Percentiles rank a stretch among this genome's conserved stretches.
phyloP scores from a whole-genome alignment of 2,797 vertebrate species.

The Corythornis leucogaster region DNA sequence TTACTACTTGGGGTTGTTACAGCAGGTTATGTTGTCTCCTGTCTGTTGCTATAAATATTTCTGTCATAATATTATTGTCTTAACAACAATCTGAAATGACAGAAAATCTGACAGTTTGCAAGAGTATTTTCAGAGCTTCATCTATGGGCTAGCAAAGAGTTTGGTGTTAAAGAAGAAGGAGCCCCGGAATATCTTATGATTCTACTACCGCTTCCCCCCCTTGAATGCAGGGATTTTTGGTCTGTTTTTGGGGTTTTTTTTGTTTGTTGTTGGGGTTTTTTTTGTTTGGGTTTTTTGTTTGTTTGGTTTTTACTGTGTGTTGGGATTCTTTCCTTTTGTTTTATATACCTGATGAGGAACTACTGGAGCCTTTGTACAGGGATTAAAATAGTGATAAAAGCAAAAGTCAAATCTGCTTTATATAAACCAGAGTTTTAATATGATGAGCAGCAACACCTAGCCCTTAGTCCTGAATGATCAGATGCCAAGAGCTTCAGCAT shows the following conservation, averaged over 20 bases:
- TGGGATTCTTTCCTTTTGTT: not conserved
- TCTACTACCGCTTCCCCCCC: not conserved
- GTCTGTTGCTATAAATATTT: not conserved
- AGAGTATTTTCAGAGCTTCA: not conserved
- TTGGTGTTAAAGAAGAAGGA: not conserved
- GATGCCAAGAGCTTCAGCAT: not conserved
- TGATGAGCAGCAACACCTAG: not conserved
- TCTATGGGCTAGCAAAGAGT: not conserved
- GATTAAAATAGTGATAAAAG: slow-evolving; percentile 7
- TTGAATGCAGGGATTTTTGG: not conserved
- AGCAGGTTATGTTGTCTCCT: not conserved
- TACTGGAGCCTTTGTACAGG: not conserved
- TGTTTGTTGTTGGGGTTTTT: no score
- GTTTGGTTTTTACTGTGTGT: not conserved
- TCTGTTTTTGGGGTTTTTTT: no score
- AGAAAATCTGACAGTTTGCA: not conserved
- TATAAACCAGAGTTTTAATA: not conserved
- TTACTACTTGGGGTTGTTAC: not conserved
- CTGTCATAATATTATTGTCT: not conserved
- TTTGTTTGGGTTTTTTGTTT: no score
- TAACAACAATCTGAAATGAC: not conserved
- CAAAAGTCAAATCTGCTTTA: not conserved
- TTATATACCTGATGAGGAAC: not conserved
- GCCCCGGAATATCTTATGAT: not conserved
- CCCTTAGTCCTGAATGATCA: slow-evolving; percentile 12